These are phyloP conservation scores for Sinonovacula constricta DNA, from an alignment of 1,140 invertebrate species.

Conservation along the genomic window DNA sequence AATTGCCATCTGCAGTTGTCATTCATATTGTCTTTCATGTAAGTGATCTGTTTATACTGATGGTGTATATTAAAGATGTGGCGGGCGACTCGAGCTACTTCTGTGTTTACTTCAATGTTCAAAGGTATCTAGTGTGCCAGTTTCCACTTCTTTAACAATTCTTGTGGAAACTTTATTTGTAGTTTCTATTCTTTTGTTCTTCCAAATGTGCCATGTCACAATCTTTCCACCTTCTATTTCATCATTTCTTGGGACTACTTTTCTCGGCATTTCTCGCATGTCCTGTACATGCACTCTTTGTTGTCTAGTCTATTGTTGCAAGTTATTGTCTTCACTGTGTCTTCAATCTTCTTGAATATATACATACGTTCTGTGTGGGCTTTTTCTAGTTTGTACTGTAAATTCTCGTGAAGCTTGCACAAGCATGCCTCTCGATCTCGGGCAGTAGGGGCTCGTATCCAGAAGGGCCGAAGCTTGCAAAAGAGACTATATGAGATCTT, in stretches of 20 bases:
- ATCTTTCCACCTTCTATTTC: not conserved
- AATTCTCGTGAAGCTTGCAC: conserved; percentile 28
- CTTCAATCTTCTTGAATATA: not conserved
- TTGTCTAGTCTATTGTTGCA: no score
- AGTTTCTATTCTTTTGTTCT: not conserved
- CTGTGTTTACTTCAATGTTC: no score
- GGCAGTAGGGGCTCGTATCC: not conserved
- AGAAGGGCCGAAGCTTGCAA: not conserved
- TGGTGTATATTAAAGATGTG: no score
- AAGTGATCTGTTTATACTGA: no score
- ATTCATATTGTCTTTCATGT: no score
- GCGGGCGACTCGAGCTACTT: no score
- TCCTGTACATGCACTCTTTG: conserved; percentile 2
- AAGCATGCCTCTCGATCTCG: conserved; percentile 18
- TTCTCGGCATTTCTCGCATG: not conserved
- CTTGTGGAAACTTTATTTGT: not conserved
- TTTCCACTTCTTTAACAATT: not conserved
- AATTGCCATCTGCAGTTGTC: no score
- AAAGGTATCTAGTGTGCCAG: not conserved
- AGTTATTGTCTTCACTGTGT: not conserved
- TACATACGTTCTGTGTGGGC: not conserved
- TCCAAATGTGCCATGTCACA: not conserved
- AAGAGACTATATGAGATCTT: conserved; percentile 9
- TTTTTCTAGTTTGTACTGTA: conserved; percentile 13
- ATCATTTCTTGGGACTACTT: not conserved